phyloP scores from a whole-genome alignment of 2,113 vertebrate species.

The Bujurquina vittata region DNA sequence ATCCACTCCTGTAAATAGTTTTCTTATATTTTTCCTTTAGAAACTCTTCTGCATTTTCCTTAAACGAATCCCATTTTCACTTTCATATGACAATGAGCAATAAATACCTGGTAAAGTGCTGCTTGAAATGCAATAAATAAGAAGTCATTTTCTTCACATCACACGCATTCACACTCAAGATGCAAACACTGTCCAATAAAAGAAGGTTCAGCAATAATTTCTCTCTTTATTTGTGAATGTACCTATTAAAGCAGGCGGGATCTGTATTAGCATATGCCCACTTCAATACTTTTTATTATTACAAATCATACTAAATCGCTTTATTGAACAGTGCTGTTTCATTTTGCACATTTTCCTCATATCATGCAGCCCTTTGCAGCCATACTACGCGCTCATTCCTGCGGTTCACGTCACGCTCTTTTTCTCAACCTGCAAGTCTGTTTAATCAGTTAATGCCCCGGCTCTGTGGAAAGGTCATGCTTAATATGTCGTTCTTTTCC shows the following conservation, averaged over 20 bases:
- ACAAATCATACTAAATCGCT: not conserved
- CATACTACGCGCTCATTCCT: not conserved
- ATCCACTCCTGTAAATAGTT: not conserved
- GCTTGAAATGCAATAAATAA: not conserved
- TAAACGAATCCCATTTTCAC: not conserved
- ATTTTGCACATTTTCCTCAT: not conserved
- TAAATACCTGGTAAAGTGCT: not conserved
- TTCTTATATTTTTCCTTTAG: not conserved
- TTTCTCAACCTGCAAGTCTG: not conserved
- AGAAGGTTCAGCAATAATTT: not conserved
- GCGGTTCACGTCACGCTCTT: not conserved
- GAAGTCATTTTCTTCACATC: not conserved
- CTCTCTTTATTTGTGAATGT: not conserved
- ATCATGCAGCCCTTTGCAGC: not conserved
- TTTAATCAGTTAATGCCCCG: not conserved
- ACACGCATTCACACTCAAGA: not conserved
- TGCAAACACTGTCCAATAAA: not conserved
- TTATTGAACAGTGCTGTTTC: not conserved
- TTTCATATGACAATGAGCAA: not conserved
- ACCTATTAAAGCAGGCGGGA: not conserved
- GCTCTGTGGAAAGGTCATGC: slow-evolving; percentile 17
- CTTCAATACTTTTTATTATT: not conserved
- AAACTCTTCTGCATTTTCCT: not conserved
- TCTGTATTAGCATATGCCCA: not conserved
- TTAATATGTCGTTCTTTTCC: slow-evolving; percentile 1